Conservation (phyloP, 2,888 invertebrate genomes). For the Nomada ferruginata region DNA sequence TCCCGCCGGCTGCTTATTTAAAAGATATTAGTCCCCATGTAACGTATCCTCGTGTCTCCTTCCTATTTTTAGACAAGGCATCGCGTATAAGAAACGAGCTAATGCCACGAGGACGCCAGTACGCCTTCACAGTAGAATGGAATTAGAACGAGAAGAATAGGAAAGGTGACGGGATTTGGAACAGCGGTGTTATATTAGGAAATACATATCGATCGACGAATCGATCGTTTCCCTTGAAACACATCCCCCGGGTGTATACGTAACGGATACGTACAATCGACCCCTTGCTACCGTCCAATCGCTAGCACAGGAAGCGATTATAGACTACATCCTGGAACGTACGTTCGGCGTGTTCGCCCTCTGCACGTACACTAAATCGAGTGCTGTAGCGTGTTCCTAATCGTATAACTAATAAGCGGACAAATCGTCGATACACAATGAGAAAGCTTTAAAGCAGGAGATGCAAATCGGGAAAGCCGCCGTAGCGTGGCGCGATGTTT, state of each 20-base stretch:
- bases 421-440: constrained; percentile 37
- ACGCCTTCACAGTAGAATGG: not conserved
- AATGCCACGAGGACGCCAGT: too few relatives aligned
- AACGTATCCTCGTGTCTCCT: too few relatives aligned
- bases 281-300: constrained; percentile 75
- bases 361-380: constrained; percentile 68
- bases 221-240: constrained; percentile 74
- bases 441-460: constrained; percentile 6
- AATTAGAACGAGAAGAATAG: not conserved
- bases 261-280: constrained; percentile 72
- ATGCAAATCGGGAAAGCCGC: not conserved
- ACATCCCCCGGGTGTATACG: constrained; percentile 63
- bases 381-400: constrained; percentile 62
- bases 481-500: not conserved
- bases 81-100: too few relatives aligned
- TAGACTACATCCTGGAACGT: constrained; percentile 80
- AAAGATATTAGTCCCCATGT: too few relatives aligned
- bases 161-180: not conserved
- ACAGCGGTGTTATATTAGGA: constrained; percentile 67
- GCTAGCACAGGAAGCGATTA: constrained; percentile 80
- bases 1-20: too few relatives aligned
- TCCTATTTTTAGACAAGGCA: too few relatives aligned
- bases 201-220: constrained; percentile 76
- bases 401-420: constrained; percentile 58
- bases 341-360: constrained; percentile 66